phyloP scores from a whole-genome alignment of 2,797 vertebrate genomes.

The Hydrocynus forskahlii region DNA sequence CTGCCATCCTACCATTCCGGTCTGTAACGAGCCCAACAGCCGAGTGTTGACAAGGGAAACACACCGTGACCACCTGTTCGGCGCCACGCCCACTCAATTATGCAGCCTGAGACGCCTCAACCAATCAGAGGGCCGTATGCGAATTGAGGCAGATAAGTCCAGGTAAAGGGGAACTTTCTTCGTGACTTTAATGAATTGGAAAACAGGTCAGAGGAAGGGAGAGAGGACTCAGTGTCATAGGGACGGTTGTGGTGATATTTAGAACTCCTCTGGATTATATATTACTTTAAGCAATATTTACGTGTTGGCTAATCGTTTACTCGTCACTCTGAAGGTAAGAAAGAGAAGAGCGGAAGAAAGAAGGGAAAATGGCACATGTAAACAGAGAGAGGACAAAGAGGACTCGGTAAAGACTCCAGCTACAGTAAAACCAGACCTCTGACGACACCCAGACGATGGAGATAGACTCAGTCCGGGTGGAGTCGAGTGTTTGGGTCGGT shows the following conservation, averaged over 20 bases:
- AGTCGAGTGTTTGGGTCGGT: constrained; percentile 79
- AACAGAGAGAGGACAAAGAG: background rate
- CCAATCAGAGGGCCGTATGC: constrained; percentile 50
- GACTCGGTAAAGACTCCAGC: too few species aligned
- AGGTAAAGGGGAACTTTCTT: too few species aligned
- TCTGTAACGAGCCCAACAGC: background rate
- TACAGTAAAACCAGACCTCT: too few species aligned
- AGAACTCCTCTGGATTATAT: background rate
- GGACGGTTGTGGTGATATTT: background rate
- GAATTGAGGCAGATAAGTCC: constrained; percentile 35
- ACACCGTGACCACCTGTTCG: background rate
- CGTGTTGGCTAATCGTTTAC: too few species aligned
- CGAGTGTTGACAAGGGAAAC: constrained; percentile 41
- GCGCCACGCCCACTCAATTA: constrained; percentile 11
- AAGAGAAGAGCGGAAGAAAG: too few species aligned
- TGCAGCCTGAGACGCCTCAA: background rate
- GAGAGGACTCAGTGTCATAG: background rate
- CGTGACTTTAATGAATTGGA: background rate
- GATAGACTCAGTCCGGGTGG: constrained; percentile 65
- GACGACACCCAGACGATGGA: constrained; percentile 64
- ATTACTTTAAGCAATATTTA: background rate
- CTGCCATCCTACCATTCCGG: constrained; percentile 20
- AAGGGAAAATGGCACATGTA: background rate
- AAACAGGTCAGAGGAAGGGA: background rate
- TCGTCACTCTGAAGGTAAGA: too few species aligned